phyloP scores from a whole-genome alignment of 2,888 invertebrate species.

The Drosophila antonietae region DNA sequence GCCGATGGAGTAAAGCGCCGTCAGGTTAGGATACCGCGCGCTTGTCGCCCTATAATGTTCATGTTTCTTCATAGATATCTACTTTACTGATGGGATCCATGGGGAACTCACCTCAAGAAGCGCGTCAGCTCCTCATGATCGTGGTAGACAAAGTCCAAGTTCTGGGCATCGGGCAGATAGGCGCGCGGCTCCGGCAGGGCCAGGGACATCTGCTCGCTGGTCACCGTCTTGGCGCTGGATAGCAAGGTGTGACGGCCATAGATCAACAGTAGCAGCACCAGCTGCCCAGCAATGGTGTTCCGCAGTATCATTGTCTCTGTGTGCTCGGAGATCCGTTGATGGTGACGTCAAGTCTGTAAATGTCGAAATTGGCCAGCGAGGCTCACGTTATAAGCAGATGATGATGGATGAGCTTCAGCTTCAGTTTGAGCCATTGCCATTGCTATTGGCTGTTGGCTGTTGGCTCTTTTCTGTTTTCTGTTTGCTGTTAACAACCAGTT shows the following conservation, averaged over 20 bases:
- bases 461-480: background rate
- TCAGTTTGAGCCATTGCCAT: background rate
- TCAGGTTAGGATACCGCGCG: conserved; percentile 92
- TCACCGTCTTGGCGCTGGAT: conserved; percentile 69
- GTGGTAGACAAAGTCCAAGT: conserved; percentile 93
- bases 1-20: conserved; percentile 96
- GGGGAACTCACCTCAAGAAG: conserved; percentile 87
- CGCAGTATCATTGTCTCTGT: conserved; percentile 74
- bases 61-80: background rate
- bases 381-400: conserved; percentile 62
- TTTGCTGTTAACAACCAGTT: conserved; percentile 57
- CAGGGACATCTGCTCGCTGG: conserved; percentile 52
- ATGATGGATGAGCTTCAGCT: conserved; percentile 44
- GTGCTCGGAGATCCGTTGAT: conserved; percentile 30
- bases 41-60: conserved; percentile 86
- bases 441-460: background rate
- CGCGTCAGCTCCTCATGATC: conserved; percentile 93
- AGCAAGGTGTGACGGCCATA: conserved; percentile 53
- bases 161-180: conserved; percentile 83
- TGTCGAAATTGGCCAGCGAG: conserved; percentile 56
- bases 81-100: background rate
- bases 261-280: conserved; percentile 45
- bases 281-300: conserved; percentile 60
- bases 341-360: conserved; percentile 66
- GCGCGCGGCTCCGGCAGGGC: conserved; percentile 82